Evolutionary conservation across 2,797 vertebrate species (phyloP).

Genomic region (Acanthornis magna): DNA sequence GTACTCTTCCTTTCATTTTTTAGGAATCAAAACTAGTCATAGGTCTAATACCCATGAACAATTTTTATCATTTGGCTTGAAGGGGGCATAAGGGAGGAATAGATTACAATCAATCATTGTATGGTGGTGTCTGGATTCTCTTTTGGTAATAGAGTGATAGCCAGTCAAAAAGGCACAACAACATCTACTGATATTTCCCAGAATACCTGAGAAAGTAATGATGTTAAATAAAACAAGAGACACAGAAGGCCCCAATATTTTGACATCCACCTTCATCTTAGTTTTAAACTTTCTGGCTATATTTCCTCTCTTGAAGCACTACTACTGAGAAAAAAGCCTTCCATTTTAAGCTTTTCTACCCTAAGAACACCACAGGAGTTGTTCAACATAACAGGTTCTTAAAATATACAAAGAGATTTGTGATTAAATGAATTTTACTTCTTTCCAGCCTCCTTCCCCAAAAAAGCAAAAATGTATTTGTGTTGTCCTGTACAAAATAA

Average conservation of each 20-base stretch:
- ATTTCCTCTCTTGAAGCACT: background rate
- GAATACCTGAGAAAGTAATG: background rate
- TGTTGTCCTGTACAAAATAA: background rate
- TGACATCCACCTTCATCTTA: accelerated
- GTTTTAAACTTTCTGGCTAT: background rate
- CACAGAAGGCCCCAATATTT: background rate
- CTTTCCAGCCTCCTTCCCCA: background rate
- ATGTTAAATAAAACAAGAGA: background rate
- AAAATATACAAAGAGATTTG: background rate
- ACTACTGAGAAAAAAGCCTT: background rate
- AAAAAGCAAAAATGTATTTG: background rate
- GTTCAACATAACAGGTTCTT: background rate
- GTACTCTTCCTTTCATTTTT: background rate
- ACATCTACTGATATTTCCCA: background rate
- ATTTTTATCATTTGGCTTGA: background rate
- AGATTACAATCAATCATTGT: background rate
- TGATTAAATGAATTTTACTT: background rate
- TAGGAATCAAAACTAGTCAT: background rate
- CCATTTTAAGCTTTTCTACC: background rate
- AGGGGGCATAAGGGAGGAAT: background rate
- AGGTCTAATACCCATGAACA: accelerated
- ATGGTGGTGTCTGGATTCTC: background rate
- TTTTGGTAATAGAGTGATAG: background rate
- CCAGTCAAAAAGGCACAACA: background rate
- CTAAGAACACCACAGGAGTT: background rate